A percentile compares a stretch with the other conserved stretches of the same genome.
These are phyloP conservation scores for Glyphotaelius pellucidus DNA, from an alignment of 2,888 invertebrate species.

Conservation along the genomic window DNA sequence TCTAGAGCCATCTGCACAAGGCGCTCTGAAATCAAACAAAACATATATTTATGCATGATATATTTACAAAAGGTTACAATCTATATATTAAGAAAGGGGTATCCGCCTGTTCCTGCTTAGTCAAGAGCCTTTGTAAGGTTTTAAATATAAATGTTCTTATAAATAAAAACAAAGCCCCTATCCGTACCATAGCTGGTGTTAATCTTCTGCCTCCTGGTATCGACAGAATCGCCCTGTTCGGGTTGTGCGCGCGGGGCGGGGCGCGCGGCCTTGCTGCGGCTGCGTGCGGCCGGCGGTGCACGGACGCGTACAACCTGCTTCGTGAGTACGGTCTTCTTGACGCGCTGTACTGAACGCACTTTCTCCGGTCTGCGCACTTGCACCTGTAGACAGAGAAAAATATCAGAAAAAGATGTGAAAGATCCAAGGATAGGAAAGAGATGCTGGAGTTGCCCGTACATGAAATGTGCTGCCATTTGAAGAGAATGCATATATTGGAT, in stretches of 20 bases:
- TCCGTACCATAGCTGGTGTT: constrained; percentile 84
- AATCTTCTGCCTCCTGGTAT: constrained; percentile 87
- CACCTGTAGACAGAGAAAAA: constrained; percentile 74
- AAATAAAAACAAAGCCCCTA: background rate
- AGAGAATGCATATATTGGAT: too few species aligned
- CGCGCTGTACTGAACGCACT: constrained; percentile 88
- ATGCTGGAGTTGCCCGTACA: too few species aligned
- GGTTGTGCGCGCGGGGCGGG: constrained; percentile 42
- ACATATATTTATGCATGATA: background rate
- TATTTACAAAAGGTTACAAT: too few species aligned
- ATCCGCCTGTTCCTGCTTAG: too few species aligned
- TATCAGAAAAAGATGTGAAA: background rate
- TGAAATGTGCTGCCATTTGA: too few species aligned
- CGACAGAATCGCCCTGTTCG: constrained; percentile 80
- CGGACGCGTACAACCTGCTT: constrained; percentile 90
- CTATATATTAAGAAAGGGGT: too few species aligned
- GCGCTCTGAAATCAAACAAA: constrained; percentile 74
- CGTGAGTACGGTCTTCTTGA: constrained; percentile 93
- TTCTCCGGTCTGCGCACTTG: constrained; percentile 91
- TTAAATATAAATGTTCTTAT: too few species aligned
- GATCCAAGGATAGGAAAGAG: too few species aligned
- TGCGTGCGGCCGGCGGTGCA: constrained; percentile 74
- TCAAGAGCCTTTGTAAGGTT: too few species aligned
- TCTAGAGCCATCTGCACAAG: constrained; percentile 88
- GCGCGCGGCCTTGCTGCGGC: constrained; percentile 69